Conservation (phyloP, 1,140 invertebrate species). For the Euglossa dilemma region DNA sequence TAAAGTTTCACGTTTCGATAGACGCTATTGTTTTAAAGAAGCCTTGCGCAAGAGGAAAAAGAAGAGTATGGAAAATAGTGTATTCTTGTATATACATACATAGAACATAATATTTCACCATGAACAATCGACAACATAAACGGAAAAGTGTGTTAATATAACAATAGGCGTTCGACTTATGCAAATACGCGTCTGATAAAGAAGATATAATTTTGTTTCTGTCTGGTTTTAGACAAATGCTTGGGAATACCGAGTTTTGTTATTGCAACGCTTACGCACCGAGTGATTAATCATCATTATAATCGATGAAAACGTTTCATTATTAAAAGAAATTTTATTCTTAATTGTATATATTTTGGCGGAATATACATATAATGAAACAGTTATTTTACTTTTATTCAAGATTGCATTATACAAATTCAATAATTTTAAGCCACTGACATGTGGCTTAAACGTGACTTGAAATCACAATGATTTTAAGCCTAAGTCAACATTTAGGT, state of each 20-base stretch:
- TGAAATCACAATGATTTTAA: no score
- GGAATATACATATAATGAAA: background rate
- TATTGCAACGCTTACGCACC: background rate
- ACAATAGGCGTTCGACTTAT: constrained; percentile 5
- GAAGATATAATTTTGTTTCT: background rate
- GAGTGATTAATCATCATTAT: background rate
- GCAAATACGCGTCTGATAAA: background rate
- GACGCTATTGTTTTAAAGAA: background rate
- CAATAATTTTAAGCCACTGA: no score
- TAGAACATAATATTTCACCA: background rate
- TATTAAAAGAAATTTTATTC: background rate
- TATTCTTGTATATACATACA: background rate
- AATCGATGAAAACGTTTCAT: background rate
- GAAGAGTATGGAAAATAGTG: background rate
- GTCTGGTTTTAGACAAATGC: background rate
- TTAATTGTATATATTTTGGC: background rate
- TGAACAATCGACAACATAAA: background rate
- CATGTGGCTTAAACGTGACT: no score
- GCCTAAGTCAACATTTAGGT: background rate
- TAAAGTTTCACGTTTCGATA: background rate
- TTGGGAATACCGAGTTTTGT: constrained; percentile 1
- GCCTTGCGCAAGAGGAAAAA: background rate
- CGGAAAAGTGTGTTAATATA: background rate
- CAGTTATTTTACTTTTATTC: background rate
- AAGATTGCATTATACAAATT: no score